Base-by-base conservation (phyloP, 1,140 invertebrate species). In the Brachionus rubens region DNA sequence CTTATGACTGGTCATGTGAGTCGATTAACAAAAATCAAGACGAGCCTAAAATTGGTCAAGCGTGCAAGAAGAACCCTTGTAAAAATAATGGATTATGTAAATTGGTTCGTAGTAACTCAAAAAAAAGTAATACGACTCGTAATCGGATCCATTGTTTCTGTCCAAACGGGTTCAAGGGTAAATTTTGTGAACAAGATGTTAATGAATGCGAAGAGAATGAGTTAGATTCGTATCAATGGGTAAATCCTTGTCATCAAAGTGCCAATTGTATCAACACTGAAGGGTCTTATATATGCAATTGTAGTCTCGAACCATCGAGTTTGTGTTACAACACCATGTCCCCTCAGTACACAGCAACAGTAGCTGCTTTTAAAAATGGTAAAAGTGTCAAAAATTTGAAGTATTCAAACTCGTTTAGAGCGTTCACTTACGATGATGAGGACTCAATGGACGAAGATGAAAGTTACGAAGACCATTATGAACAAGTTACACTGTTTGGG, bases 61-160 rank as follows among this genome's bases (percentile, higher is more conserved):
- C 46, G 1, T 72, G 68, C 16, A n/a, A 9, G 12, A 72, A 72
- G 30, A 72, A 50, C 41, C 46, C 46, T 6, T 72, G 68, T 48
- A 28, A 72, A 33, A 72, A 72, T 24, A 54, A 72, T 48, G 68
- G 46, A 5, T 3, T 72, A n/a, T 72, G 68, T 36, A 72, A 72
- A 26, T 24, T 50, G 33, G 33, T 72, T 0, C 26, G 14, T 70
- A 14, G 9, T 16, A 62, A 62, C n/a, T n/a, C n/a, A 62, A 70
- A 26, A 28, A 24, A 12, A 24, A 70, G 47, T 10, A 47, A 16
- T 12, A 50, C 68, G 16, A 41, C n/a, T 10, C 7, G 21, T 1
- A 72, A 14, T 9, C 6, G 24, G 12, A 19, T 72, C n/a, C 30
- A 54, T 33, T 72, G 68, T 50, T 48, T 72, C 47, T 72, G 68